A percentile compares a stretch with the other conserved stretches of the same genome.
These are phyloP conservation scores for Emydocephalus ijimae DNA, from an alignment of 2,113 vertebrate species.

Conservation along the genomic window DNA sequence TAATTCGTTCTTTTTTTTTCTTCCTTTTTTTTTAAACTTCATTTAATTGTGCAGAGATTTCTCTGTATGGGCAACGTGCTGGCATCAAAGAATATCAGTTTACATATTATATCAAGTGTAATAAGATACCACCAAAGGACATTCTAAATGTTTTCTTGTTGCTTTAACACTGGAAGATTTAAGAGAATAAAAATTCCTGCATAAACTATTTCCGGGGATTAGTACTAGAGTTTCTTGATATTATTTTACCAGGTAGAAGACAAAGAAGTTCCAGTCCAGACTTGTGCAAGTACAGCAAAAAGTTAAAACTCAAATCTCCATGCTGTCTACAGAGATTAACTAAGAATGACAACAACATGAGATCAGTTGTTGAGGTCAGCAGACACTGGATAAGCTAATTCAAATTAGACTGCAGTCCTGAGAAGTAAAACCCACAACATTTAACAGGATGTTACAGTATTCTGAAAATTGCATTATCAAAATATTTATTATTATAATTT, in stretches of 20 bases:
- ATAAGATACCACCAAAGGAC: slow-evolving; percentile 99
- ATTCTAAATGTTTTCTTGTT: slow-evolving; percentile 99
- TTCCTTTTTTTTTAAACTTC: slow-evolving; percentile 60
- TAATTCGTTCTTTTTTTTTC: slow-evolving; percentile 57
- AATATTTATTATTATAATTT: not conserved
- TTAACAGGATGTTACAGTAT: not conserved
- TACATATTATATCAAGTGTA: slow-evolving; percentile 94
- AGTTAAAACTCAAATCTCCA: not conserved
- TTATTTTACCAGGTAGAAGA: slow-evolving; percentile 40
- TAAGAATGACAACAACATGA: not conserved
- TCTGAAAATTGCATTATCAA: not conserved
- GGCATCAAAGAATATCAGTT: slow-evolving; percentile 98
- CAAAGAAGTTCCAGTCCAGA: slow-evolving; percentile 33
- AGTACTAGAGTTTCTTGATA: slow-evolving; percentile 63
- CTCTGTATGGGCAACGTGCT: slow-evolving; percentile 94
- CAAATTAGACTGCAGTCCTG: not conserved
- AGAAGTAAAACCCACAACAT: not conserved
- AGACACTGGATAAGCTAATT: not conserved
- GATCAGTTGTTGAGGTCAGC: not conserved
- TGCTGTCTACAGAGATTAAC: not conserved
- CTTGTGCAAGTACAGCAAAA: slow-evolving; percentile 38
- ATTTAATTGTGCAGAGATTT: slow-evolving; percentile 86
- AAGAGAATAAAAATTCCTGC: slow-evolving; percentile 86
- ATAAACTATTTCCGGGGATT: slow-evolving; percentile 66
- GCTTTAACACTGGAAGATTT: slow-evolving; percentile 97